Evolutionary conservation across 23 tunicate species (phyloP).

Genomic region (Ascidia mentula): DNA sequence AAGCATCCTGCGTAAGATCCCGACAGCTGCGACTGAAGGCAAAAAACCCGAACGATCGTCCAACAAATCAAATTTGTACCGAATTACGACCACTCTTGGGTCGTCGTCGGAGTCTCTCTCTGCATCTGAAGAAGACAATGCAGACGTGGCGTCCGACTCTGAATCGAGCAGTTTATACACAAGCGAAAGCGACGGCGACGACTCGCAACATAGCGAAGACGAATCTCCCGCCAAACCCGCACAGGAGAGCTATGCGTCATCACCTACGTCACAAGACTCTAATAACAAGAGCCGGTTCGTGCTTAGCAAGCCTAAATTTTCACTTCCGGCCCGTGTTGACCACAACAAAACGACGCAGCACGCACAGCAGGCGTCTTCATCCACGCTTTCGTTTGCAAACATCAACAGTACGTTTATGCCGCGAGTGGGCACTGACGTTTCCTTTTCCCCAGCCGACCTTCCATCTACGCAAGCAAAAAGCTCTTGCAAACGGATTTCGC

Average conservation of each 20-base stretch:
- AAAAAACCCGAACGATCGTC: background rate
- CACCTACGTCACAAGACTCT: background rate
- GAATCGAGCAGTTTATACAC: background rate
- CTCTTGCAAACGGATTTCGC: background rate
- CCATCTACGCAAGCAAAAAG: background rate
- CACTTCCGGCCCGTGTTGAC: background rate
- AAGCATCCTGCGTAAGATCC: background rate
- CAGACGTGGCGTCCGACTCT: background rate
- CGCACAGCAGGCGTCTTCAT: background rate
- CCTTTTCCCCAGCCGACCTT: background rate
- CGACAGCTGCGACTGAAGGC: too few relatives aligned
- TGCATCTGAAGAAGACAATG: background rate
- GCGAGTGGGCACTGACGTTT: background rate
- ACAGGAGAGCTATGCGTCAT: background rate
- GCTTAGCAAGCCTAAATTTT: background rate
- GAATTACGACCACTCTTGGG: background rate
- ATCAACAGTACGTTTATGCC: background rate
- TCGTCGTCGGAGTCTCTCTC: background rate
- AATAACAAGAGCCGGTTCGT: background rate
- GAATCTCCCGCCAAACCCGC: background rate
- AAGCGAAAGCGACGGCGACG: background rate
- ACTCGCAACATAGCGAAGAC: background rate
- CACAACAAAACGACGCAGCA: background rate
- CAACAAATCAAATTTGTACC: background rate
- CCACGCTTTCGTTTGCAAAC: background rate